Base-by-base conservation (phyloP, 2,888 invertebrate species). In the Pyrrhia umbra region DNA sequence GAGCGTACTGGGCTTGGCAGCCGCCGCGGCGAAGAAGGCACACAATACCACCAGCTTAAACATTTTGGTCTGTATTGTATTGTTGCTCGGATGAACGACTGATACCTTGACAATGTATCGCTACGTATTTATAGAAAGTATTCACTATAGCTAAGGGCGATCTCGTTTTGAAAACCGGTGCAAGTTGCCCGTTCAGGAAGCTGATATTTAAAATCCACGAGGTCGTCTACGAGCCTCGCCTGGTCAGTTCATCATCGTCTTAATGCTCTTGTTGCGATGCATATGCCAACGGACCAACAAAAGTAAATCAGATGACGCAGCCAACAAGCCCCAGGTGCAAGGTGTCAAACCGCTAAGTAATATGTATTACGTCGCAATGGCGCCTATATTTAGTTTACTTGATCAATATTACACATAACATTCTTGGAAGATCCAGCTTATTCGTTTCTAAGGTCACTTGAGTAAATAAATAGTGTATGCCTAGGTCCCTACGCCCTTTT, bases 1-100 rank as follows among this genome's bases (percentile, higher is more conserved):
- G 39, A 80, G 21, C 10, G 75, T 54, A 20, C 85, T 77, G 8
- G 92, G 92, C 72, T 91, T 87, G 75, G 96, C 96, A 58, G 91
- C 86, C 77, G 90, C 96, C 79, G 94, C 90, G 80, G 96, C 96
- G 83, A 96, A 84, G 82, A 96, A 90, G 90, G 95, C 95, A 86
- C 93, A 96, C 95, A 96, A 95, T 87, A 95, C 95, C 91, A 96
- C 95, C 92, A 93, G 81, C 84, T 93, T 94, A 85, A 88, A 93
- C 94, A 95, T 95, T 83, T 87, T 94, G 89, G 89, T 91, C 87
- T 93, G 90, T 66, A 61, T 62, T 90, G 92, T 92, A n/a, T 91
- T 89, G 92, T 92, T 91, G 90, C 80, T 88, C 85, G 84, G 77
- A 82, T 82, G 79, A 85, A 87, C 89, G 85, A 92, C 91, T 94